Conservation (phyloP, 2,113 vertebrate species). For the Pao palembangensis region DNA sequence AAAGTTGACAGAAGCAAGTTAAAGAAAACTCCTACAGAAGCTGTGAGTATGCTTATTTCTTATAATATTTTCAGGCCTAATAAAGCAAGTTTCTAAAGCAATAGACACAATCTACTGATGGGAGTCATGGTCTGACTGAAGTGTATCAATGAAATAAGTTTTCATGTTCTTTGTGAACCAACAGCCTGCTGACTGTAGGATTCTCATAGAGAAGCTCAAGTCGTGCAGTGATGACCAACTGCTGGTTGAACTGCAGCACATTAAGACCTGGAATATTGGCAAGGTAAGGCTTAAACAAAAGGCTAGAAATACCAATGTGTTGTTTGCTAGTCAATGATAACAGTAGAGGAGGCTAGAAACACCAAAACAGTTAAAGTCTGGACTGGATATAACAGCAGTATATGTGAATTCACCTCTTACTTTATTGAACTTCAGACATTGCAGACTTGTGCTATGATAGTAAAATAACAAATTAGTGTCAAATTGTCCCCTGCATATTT, state of each 20-base stretch:
- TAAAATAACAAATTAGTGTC: no score
- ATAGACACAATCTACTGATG: no score
- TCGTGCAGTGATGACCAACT: constrained; percentile 90
- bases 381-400: no score
- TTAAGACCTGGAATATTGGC: constrained; percentile 97
- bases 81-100: no score
- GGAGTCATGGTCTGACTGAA: no score
- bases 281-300: constrained; percentile 75
- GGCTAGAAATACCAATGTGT: neutral
- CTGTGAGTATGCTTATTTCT: constrained; percentile 77
- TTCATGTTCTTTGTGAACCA: constrained; percentile 10
- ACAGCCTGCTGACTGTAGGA: constrained; percentile 92
- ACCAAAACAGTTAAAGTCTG: neutral
- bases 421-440: neutral
- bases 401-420: neutral
- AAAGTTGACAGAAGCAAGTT: constrained; percentile 96
- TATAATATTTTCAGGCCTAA: neutral
- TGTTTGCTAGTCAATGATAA: neutral
- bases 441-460: no score
- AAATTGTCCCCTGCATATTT: neutral
- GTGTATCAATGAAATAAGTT: neutral
- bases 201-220: constrained; percentile 93
- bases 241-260: constrained; percentile 89
- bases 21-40: constrained; percentile 95
- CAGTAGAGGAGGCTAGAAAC: neutral